Evolutionary conservation across 2,888 invertebrate genomes (phyloP).

Genomic region (Drosophila incognita): DNA sequence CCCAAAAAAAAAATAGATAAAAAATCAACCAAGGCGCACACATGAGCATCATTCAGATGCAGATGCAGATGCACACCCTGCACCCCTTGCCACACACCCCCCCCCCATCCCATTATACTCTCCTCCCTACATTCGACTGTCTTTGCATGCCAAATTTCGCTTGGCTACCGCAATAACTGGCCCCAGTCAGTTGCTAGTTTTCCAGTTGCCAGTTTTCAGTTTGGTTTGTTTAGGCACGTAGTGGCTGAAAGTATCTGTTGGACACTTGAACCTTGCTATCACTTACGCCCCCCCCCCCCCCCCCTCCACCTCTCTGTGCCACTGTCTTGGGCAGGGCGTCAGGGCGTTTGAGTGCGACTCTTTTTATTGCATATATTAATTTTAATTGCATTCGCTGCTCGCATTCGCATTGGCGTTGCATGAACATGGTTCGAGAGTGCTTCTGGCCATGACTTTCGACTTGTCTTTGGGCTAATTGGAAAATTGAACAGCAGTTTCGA

Average conservation of each 20-base stretch:
- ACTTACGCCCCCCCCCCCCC: constrained; percentile 30
- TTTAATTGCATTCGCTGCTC: constrained; percentile 69
- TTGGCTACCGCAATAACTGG: constrained; percentile 72
- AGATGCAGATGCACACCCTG: constrained; percentile 6
- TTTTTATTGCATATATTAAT: constrained; percentile 69
- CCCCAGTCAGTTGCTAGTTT: constrained; percentile 26
- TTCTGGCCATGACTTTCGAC: constrained; percentile 12
- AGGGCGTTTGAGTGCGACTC: constrained; percentile 28
- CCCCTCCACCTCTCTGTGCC: not conserved
- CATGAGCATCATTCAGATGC: constrained; percentile 45
- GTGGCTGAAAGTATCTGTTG: constrained; percentile 63
- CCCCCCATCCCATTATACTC: too few relatives aligned
- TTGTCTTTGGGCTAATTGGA: constrained; percentile 57
- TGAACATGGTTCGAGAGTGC: constrained; percentile 23
- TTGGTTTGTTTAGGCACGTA: constrained; percentile 63
- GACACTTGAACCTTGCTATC: constrained; percentile 56
- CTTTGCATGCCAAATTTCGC: constrained; percentile 58
- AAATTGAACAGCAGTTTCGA: constrained; percentile 21
- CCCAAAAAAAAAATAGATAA: not conserved
- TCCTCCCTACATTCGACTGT: not conserved
- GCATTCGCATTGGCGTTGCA: constrained; percentile 29
- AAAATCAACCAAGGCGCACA: constrained; percentile 57
- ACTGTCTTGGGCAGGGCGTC: constrained; percentile 22
- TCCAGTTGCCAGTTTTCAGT: constrained; percentile 14
- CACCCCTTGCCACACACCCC: constrained; percentile 9